Percentiles rank a stretch among this genome's conserved stretches.
Evolutionary conservation across 2,113 vertebrate genomes (phyloP).

Genomic region (Labeo rohita): DNA sequence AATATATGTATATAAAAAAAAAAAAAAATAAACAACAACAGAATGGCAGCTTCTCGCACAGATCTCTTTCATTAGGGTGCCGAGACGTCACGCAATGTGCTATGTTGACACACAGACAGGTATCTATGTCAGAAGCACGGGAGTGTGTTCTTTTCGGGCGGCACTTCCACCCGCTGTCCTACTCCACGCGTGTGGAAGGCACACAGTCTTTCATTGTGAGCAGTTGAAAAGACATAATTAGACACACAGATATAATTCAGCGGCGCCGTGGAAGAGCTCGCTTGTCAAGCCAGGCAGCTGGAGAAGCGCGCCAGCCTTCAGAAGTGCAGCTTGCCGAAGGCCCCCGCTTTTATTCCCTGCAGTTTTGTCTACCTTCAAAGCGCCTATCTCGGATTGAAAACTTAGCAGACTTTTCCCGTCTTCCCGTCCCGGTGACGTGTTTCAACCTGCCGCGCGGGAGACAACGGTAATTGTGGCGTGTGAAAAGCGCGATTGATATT

Average conservation of each 20-base stretch:
- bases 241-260: constrained; percentile 73
- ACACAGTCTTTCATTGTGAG: constrained; percentile 70
- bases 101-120: constrained; percentile 73
- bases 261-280: constrained; percentile 64
- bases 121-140: constrained; percentile 72
- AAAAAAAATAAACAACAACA: constrained; percentile 4
- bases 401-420: constrained; percentile 58
- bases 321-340: constrained; percentile 72
- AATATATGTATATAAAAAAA: background rate
- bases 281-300: constrained; percentile 72
- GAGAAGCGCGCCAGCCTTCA: constrained; percentile 61
- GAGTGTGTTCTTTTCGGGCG: constrained; percentile 62
- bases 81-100: constrained; percentile 66
- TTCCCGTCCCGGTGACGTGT: background rate
- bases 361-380: constrained; percentile 76
- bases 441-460: background rate
- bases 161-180: constrained; percentile 68
- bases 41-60: constrained; percentile 44
- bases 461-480: constrained; percentile 1
- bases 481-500: constrained; percentile 1
- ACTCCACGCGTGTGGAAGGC: constrained; percentile 58
- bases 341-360: constrained; percentile 68
- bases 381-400: constrained; percentile 52
- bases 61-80: constrained; percentile 71
- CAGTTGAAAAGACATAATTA: constrained; percentile 80